Evolutionary conservation across 2,888 invertebrate species (phyloP).

Genomic region (Melieria omissa): DNA sequence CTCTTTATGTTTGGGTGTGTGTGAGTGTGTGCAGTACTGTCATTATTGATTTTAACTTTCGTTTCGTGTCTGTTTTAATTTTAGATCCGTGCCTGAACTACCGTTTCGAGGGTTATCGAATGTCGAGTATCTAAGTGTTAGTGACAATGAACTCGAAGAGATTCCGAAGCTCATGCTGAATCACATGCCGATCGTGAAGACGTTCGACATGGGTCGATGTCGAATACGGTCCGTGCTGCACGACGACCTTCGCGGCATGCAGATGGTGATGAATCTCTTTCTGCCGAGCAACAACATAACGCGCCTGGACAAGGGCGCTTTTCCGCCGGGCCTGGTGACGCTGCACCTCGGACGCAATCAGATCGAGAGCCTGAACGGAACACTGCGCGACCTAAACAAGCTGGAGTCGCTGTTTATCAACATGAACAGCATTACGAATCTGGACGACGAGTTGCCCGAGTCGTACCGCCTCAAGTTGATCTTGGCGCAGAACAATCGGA

Average conservation of each 20-base stretch:
- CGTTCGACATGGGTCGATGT: constrained; percentile 85
- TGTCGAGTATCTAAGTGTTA: constrained; percentile 81
- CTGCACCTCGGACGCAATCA: constrained; percentile 82
- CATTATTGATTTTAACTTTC: constrained; percentile 2
- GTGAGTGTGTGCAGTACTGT: no score
- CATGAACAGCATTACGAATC: constrained; percentile 77
- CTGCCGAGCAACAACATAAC: constrained; percentile 82
- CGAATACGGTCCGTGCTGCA: constrained; percentile 79
- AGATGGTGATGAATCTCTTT: constrained; percentile 75
- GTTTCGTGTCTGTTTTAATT: constrained; percentile 46
- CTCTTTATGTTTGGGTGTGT: no score
- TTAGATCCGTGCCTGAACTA: constrained; percentile 78
- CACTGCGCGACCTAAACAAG: constrained; percentile 77
- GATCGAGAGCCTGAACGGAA: constrained; percentile 79
- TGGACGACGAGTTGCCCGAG: constrained; percentile 81
- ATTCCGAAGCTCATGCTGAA: constrained; percentile 81
- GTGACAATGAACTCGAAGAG: constrained; percentile 80
- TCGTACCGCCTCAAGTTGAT: constrained; percentile 74
- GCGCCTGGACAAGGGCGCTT: constrained; percentile 76
- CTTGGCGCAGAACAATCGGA: constrained; percentile 79
- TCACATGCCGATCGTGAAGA: constrained; percentile 81
- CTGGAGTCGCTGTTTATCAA: constrained; percentile 84
- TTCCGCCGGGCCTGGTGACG: constrained; percentile 76
- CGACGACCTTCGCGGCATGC: constrained; percentile 80
- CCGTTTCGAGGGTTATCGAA: constrained; percentile 80